Base-by-base conservation (phyloP, 2,113 vertebrate genomes). In the Ciconia stormi region DNA sequence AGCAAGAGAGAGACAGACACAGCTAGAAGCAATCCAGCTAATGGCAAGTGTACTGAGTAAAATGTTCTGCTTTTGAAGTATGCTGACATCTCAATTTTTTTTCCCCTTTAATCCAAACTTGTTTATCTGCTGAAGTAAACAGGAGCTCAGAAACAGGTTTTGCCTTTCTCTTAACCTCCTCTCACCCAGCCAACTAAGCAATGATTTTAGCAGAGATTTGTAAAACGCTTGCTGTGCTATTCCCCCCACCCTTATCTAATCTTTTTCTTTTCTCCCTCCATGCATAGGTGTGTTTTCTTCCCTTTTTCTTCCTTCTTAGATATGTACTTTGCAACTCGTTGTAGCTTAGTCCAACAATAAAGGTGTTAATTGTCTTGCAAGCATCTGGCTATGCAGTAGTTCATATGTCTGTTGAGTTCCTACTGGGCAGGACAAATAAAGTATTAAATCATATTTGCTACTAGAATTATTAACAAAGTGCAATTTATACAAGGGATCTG, bases 101-200 rank as follows among this genome's bases (percentile, higher is more conserved):
- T 59, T 22, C 16, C 49, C 89, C 49, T 91, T 91, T 76, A 95
- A 90, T 88, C 90, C 93, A 86, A 90, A 95, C 47, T 82, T 98
- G 95, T 97, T 96, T 97, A 96, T 97, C 80, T 95, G 74, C 95
- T 97, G 96, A 93, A 96, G 88, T 97, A 97, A 96, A 96, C 78
- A 86, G 80, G 76, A 93, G 71, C 93, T 92, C 78, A 91, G 69
- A 93, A 93, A 80, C 63, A 79, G 82, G 50, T 84, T 97, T 97
- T 96, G 23, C 92, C 90, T 96, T 96, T 91, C 84, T 93, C 88
- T 94, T 97, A 96, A 93, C 87, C 89, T 95, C 29, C 76, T 73
- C 93, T 92, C 76, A 70, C 42, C 42, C 82, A 95, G 90, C 67
- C 90, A 84, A 9, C 69, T 85, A 92, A 96, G 84, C 82, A 85